Conservation (phyloP, 2,113 vertebrate genomes). For the Orthonyx spaldingii region DNA sequence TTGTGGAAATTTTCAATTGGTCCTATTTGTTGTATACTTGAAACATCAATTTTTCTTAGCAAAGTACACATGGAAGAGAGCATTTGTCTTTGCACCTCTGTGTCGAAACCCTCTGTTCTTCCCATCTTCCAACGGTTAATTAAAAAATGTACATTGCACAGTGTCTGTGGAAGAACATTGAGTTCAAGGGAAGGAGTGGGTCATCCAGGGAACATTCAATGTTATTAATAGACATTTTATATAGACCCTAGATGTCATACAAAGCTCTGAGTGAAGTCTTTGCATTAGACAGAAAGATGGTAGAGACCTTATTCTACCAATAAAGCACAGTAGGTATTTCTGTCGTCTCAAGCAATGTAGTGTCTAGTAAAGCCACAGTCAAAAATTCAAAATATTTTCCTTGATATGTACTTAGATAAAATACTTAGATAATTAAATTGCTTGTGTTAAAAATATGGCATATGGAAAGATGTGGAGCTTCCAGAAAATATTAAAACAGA, state of each 20-base stretch:
- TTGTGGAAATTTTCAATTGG: not conserved
- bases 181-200: not conserved
- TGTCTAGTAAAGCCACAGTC: not conserved
- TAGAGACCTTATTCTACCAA: not conserved
- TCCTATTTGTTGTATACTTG: not conserved
- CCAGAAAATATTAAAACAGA: conserved; percentile 30
- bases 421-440: not conserved
- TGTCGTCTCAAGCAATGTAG: not conserved
- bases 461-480: not conserved
- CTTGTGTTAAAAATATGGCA: not conserved
- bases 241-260: not conserved
- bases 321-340: not conserved
- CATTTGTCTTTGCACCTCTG: not conserved
- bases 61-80: not conserved
- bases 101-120: not conserved
- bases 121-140: not conserved
- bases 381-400: not conserved
- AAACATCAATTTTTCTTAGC: not conserved
- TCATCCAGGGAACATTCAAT: not conserved
- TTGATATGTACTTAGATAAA: not conserved
- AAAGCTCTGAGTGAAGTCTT: not conserved
- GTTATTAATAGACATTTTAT: not conserved
- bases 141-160: not conserved
- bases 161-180: not conserved
- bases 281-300: not conserved